Evolutionary conservation across 2,888 invertebrate genomes (phyloP), one percentile per base, ranked within the genome.

Genomic region (Tetheella fluctuosa): DNA sequence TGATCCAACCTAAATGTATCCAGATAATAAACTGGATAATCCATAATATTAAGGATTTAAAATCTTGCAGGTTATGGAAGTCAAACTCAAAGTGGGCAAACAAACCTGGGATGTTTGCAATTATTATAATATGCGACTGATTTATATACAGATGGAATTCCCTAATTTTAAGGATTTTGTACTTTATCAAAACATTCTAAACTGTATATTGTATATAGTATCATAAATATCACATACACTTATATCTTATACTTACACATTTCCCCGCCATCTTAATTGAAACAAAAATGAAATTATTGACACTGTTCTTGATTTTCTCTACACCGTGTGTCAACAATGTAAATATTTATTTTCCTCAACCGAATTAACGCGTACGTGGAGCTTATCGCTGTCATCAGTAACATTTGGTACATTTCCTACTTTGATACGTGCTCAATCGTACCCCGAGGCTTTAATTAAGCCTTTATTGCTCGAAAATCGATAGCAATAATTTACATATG

Each of bases 391-490:
- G 65, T 75, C 74, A 80, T 80, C 74, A 69, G 74, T 65, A 65
- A 68, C 73, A 74, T 74, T 77, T 68, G 73, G 71, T 68, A 69
- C 73, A 73, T 74, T 75, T 65, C 61, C 60, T 73, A 66, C 72
- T 70, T 71, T 75, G 65, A 72, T 68, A 70, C 60, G 67, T 62
- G 63, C 48, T 10, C 61, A 69, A 75, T 71, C 69, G 69, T 64
- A 65, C 64, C 68, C 63, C 65, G 59, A 73, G 64, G 75, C 74
- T 72, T 81, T 81, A 79, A 80, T 82, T 80, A 83, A 80, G 75
- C 72, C 61, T 79, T 74, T 74, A 78, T 76, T 73, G 71, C 67
- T 61, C 68, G 63, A 60, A 68, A 74, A 80, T 78, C 72, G 74
- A 72, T 69, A 61, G 71, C 65, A 59, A 71, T 72, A 67, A 74